A percentile compares a stretch with the other conserved stretches of the same genome.
Evolutionary conservation across 2,888 invertebrate genomes (phyloP).

Genomic region (Ariolimax columbianus): DNA sequence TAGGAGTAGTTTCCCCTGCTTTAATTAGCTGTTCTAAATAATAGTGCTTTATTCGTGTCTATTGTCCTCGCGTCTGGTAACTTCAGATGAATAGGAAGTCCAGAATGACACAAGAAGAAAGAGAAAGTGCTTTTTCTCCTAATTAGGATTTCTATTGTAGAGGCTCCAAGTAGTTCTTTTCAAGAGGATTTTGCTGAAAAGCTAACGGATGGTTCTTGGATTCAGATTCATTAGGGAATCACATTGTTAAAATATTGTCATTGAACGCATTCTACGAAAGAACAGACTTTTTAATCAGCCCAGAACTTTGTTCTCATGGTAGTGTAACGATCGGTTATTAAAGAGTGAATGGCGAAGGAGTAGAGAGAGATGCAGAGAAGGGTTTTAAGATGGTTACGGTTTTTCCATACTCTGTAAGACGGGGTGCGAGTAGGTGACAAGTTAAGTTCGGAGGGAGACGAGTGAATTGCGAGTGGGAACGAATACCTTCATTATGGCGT

Average conservation of each 20-base stretch:
- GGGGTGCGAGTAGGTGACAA: not conserved
- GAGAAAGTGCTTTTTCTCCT: slow-evolving; percentile 43
- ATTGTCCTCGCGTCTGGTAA: slow-evolving; percentile 41
- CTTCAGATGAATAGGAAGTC: slow-evolving; percentile 31
- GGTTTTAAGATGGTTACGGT: not conserved
- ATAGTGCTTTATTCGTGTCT: slow-evolving; percentile 29
- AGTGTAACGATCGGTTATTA: not conserved
- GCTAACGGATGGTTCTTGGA: slow-evolving; percentile 33
- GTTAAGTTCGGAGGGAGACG: not conserved
- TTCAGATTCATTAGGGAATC: slow-evolving; percentile 30
- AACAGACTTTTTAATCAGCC: slow-evolving; percentile 21
- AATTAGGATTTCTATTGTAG: slow-evolving; percentile 34
- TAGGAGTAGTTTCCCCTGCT: slow-evolving; percentile 42
- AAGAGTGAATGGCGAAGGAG: not conserved
- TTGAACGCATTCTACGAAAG: not conserved
- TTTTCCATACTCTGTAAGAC: not conserved
- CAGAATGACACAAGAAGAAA: slow-evolving; percentile 33
- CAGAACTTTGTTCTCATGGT: slow-evolving; percentile 13
- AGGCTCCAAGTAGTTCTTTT: slow-evolving; percentile 26
- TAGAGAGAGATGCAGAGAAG: not conserved
- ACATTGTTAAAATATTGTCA: slow-evolving; percentile 37
- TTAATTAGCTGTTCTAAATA: slow-evolving; percentile 47
- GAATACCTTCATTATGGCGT: not conserved
- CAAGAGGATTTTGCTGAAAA: slow-evolving; percentile 37
- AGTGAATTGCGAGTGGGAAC: not conserved